Conservation (phyloP, 2,888 invertebrate species). For the Metallyticus violacea region DNA sequence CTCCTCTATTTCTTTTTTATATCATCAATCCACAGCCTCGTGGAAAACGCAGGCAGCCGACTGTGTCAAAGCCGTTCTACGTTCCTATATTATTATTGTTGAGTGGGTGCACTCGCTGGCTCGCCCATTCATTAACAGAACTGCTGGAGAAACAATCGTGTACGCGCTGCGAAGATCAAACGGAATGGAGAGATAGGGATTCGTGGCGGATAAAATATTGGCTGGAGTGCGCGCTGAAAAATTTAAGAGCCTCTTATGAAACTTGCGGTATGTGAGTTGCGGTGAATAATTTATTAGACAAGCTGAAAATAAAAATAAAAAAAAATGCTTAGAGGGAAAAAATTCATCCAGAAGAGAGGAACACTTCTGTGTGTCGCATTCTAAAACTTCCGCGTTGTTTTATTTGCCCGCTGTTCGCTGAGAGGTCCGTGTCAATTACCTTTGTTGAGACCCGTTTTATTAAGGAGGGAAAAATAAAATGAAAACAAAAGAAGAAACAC, state of each 20-base stretch:
- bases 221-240: not conserved
- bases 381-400: not conserved
- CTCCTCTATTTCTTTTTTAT: not conserved
- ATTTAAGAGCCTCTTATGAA: not conserved
- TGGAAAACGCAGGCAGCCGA: not conserved
- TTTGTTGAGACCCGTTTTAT: not conserved
- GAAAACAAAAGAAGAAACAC: not conserved
- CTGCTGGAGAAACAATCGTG: not conserved
- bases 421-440: not conserved
- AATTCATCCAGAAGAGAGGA: not conserved
- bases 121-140: not conserved
- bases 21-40: not conserved
- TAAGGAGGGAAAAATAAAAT: not conserved
- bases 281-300: not conserved
- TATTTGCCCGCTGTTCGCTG: not conserved
- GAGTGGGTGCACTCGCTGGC: not conserved
- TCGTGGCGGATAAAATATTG: not conserved
- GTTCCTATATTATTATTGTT: not conserved
- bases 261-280: not conserved
- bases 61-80: not conserved
- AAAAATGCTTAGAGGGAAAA: not conserved
- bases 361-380: not conserved
- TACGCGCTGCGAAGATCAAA: not conserved
- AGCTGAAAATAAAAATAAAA: not conserved
- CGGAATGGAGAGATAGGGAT: not conserved